phyloP scores from a whole-genome alignment of 2,797 vertebrate genomes.

The Labeo calbasu region DNA sequence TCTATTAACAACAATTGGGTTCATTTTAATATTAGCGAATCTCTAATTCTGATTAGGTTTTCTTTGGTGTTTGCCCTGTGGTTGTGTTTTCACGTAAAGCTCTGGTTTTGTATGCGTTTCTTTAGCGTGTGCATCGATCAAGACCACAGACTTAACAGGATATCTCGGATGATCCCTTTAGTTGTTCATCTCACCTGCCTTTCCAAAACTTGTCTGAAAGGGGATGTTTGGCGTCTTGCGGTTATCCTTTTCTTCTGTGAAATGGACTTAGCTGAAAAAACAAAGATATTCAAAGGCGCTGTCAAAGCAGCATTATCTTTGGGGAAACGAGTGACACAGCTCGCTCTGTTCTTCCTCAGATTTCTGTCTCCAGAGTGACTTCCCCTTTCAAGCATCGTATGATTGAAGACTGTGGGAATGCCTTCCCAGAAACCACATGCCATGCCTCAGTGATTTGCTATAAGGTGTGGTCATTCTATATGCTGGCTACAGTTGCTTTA shows the following conservation, averaged over 20 bases:
- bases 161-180: conserved; percentile 13
- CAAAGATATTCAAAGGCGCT: conserved; percentile 43
- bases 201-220: conserved; percentile 32
- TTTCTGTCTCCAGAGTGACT: conserved; percentile 51
- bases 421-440: conserved; percentile 58
- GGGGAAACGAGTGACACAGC: conserved; percentile 45
- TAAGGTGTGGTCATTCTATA: conserved; percentile 68
- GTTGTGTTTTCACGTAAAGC: not conserved
- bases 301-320: conserved; percentile 46
- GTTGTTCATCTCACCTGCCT: conserved; percentile 45
- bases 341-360: conserved; percentile 51
- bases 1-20: not conserved
- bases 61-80: not conserved
- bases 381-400: conserved; percentile 45
- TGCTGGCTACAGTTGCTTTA: conserved; percentile 59
- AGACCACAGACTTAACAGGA: conserved; percentile 8
- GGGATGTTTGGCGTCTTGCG: conserved; percentile 30
- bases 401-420: conserved; percentile 68
- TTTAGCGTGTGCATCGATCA: not conserved
- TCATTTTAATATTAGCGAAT: not conserved
- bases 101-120: not conserved
- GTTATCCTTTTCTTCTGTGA: conserved; percentile 26
- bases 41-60: not conserved
- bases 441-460: conserved; percentile 68
- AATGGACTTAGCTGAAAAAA: conserved; percentile 34